phyloP scores from a whole-genome alignment of 2,113 vertebrate genomes.

The Oostethus manadensis region DNA sequence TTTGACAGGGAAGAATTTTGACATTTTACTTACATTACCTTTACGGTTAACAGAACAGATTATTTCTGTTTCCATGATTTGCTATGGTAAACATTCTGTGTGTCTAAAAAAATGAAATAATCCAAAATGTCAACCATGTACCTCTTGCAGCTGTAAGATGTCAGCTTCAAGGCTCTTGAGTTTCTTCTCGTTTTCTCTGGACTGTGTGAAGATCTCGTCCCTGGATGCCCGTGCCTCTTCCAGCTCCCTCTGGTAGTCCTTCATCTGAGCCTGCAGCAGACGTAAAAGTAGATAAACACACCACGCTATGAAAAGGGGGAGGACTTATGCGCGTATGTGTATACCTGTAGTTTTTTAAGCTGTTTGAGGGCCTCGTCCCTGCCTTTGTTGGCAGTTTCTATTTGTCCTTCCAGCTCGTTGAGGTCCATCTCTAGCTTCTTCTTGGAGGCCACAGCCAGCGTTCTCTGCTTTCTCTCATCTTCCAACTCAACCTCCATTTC shows the following conservation, averaged over 20 bases:
- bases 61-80: too few relatives aligned
- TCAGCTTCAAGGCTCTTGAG: slow-evolving; percentile 92
- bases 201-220: slow-evolving; percentile 94
- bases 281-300: background rate
- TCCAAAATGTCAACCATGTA: slow-evolving; percentile 29
- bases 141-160: slow-evolving; percentile 94
- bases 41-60: background rate
- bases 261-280: slow-evolving; percentile 85
- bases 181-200: slow-evolving; percentile 97
- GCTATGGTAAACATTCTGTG: too few relatives aligned
- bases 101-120: background rate
- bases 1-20: too few relatives aligned
- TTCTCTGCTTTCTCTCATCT: slow-evolving; percentile 93
- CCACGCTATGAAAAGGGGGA: background rate
- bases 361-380: slow-evolving; percentile 96
- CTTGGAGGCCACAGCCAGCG: slow-evolving; percentile 85
- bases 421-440: slow-evolving; percentile 98
- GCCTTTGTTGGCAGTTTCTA: slow-evolving; percentile 89
- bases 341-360: slow-evolving; percentile 90
- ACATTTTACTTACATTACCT: too few relatives aligned
- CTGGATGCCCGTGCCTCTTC: slow-evolving; percentile 92
- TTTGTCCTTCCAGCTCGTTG: slow-evolving; percentile 91
- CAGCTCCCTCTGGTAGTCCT: slow-evolving; percentile 93
- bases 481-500: slow-evolving; percentile 95
- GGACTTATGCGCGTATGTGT: background rate